Percentiles rank a stretch among this genome's conserved stretches.
Evolutionary conservation across 2,113 vertebrate species (phyloP).

Genomic region (Merops nubicus): DNA sequence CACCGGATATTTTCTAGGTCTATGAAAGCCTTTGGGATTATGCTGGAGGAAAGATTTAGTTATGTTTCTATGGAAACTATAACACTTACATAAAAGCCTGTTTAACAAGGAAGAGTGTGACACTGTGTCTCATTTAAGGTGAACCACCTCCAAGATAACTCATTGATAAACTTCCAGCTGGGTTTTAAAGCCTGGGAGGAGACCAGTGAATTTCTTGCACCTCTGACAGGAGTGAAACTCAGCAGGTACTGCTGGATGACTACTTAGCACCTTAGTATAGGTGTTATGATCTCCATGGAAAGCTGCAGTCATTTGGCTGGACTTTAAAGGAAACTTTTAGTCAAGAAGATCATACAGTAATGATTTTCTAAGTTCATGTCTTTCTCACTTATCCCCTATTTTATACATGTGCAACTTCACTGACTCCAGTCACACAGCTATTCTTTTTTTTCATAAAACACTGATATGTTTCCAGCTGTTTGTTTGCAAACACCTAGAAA

Average conservation of each 20-base stretch:
- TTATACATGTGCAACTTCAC: neutral
- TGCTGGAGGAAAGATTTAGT: conserved; percentile 70
- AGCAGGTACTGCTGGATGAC: neutral
- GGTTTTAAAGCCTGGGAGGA: conserved; percentile 21
- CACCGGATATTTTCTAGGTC: conserved; percentile 46
- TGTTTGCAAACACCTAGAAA: neutral
- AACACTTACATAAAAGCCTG: conserved; percentile 61
- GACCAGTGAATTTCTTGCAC: conserved; percentile 20
- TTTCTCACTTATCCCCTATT: neutral
- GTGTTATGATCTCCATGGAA: neutral
- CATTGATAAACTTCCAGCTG: conserved; percentile 60
- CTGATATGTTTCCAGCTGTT: neutral
- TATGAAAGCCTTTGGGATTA: conserved; percentile 66
- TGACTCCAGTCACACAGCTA: neutral
- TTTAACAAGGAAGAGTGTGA: conserved; percentile 69
- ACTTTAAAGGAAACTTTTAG: neutral
- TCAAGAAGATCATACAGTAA: neutral
- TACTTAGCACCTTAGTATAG: neutral
- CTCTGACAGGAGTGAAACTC: conserved; percentile 21
- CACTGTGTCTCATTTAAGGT: conserved; percentile 68
- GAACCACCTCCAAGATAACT: conserved; percentile 41
- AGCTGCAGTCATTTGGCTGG: neutral
- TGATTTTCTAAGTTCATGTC: neutral
- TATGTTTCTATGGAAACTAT: conserved; percentile 79
- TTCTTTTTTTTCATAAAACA: neutral